Conservation (phyloP, 2,113 vertebrate genomes). For the Zootoca vivipara region DNA sequence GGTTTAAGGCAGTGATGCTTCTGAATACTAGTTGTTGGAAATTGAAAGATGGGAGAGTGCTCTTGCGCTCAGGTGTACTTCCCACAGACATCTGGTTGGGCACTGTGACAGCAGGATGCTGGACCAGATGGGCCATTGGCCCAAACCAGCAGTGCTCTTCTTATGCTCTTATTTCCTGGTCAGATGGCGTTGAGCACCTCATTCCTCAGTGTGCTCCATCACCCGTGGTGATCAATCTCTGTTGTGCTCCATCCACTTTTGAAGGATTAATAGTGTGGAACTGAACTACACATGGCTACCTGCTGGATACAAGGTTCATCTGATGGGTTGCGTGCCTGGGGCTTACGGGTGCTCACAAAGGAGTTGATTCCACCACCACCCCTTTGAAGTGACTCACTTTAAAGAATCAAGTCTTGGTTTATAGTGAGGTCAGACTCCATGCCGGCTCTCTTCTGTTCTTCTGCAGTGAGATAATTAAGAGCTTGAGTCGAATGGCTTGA, state of each 20-base stretch:
- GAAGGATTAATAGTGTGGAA: conserved; percentile 7
- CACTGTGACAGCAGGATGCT: too few relatives aligned
- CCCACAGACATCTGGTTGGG: too few relatives aligned
- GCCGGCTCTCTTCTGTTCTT: not conserved
- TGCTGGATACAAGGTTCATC: not conserved
- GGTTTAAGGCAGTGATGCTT: too few relatives aligned
- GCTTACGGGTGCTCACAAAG: not conserved
- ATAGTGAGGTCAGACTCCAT: not conserved
- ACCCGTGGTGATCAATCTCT: conserved; percentile 5
- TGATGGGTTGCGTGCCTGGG: not conserved
- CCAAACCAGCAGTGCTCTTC: too few relatives aligned
- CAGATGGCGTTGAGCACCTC: too few relatives aligned
- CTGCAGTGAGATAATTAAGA: conserved; percentile 2
- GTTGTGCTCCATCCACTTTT: not conserved
- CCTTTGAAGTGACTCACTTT: conserved; percentile 8
- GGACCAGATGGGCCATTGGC: too few relatives aligned
- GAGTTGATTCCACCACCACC: not conserved
- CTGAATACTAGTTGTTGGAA: too few relatives aligned
- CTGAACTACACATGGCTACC: not conserved
- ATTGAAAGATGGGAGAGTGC: too few relatives aligned
- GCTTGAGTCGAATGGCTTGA: not conserved
- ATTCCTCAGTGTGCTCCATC: not conserved
- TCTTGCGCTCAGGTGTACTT: too few relatives aligned
- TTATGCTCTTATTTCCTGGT: too few relatives aligned
- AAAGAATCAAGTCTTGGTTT: conserved; percentile 11